Evolutionary conservation across 2,113 vertebrate species (phyloP), one percentile per base, ranked within the genome.

Genomic region (Mesoclemmys tuberculata): DNA sequence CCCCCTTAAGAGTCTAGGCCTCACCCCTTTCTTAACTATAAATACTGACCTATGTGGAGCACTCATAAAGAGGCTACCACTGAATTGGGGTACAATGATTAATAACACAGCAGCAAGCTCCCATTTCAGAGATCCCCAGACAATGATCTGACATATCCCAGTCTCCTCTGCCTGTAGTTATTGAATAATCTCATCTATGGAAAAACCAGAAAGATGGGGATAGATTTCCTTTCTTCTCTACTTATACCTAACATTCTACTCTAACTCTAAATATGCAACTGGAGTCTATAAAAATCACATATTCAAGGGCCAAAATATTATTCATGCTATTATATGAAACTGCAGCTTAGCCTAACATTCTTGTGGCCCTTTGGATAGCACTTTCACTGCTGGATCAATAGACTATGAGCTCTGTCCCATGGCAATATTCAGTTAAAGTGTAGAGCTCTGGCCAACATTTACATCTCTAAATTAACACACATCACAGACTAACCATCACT

Each of bases 381-480:
- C 91, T 90, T 41, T 85, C 46, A 82, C 27, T 95, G 93, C 19
- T 11, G 48, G 74, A 91, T 85, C 0, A 2, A 93, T 93, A 86
- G 11, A 44, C 38, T 52, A 3, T 35, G 87, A 92, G 9, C 56
- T 95, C 81, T 74, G 52, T 95, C 84, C 77, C 91, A 92, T 56
- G 74, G 80, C 5, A 18, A 11, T 87, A 75, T 92, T 95, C 85
- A 93, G 31, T 93, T 96, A 90, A 96, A 95, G 81, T 54, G 88
- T 41, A 88, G 75, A 90, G 74, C 2, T 18, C 48, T 85, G 64
- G 81, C 35, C 88, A 94, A 87, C 89, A 93, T 96, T 94, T 97
- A 71, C 78, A 68, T 75, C 46, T 94, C 82, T 93, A 94, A 97
- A 97, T 90, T 95, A 96, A 80, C 90, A 85, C 81, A 78, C 55